Base-by-base conservation (phyloP, 2,888 invertebrate genomes). In the Margaritifera margaritifera region DNA sequence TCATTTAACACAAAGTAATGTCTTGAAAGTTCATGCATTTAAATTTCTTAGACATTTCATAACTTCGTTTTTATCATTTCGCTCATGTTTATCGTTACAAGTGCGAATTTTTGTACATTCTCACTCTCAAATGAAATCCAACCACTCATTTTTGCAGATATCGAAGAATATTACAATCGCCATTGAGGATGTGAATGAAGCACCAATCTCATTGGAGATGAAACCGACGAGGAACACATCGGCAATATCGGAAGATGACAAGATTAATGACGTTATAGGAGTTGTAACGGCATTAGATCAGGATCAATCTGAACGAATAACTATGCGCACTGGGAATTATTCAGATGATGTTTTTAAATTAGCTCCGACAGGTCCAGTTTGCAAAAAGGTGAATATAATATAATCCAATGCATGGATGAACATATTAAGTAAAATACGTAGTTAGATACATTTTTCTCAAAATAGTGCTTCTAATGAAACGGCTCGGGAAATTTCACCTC, bases 171-270 rank as follows among this genome's bases (percentile, higher is more conserved):
- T 82, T 54, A 75, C 72, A 8, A 57, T 80, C 20, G 50, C 67
- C 27, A 72, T 82, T 4, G 66, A 22, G n/a, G 81, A 84, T 69
- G 65, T 73, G 2, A 84, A 84, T 63, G 83, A 84, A 31, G 62
- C 53, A n/a, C 82, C 83, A 52, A 59, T 31, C 2, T 42, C 25
- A 1, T 51, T 81, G 11, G 60, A 64, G 6, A 53, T 72, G 19
- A 63, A 60, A 15, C 54, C 64, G 53, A 61, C 22, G 64, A 72
- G 22, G 54, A 22, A 50, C 25, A 64, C 8, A 67, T 77, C 42
- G 63, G 62, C 62, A n/a, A 75, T 83, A 31, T 67, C 72, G 25
- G 83, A 83, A 63, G 57, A 50, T 8, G 60, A 63, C 20, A n/a
- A 24, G 15, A 67, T 68, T 20, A 73, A 68, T n/a, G 73, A 74